Percentiles rank a stretch among this genome's conserved stretches.
Conservation (phyloP, 2,113 vertebrate species). For the Notechis scutatus region DNA sequence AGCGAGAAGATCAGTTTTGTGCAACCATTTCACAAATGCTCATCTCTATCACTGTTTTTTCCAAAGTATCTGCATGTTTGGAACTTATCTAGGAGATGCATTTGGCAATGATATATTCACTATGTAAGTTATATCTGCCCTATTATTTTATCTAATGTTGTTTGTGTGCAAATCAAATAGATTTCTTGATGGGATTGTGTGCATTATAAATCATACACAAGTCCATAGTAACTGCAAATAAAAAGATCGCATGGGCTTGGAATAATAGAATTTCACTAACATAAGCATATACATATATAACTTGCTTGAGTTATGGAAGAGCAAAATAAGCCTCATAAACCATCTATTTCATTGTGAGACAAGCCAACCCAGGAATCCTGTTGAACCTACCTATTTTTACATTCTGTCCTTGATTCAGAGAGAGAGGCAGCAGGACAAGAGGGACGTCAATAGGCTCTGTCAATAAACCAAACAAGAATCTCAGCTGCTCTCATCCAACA, state of each 20-base stretch:
- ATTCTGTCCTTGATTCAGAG: slow-evolving; percentile 5
- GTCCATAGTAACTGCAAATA: background rate
- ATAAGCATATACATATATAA: background rate
- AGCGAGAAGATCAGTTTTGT: background rate
- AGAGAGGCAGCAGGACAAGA: slow-evolving; percentile 21
- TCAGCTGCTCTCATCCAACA: background rate
- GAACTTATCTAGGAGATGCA: background rate
- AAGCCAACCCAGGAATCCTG: slow-evolving; percentile 16
- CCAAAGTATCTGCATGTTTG: background rate
- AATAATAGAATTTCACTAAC: background rate
- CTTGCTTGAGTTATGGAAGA: background rate
- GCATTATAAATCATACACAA: background rate
- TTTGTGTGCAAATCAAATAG: slow-evolving; percentile 12
- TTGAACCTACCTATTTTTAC: slow-evolving; percentile 28
- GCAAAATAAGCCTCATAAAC: background rate
- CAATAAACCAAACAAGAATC: slow-evolving; percentile 49
- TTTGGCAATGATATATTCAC: background rate
- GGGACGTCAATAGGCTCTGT: slow-evolving; percentile 20
- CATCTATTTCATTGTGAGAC: background rate
- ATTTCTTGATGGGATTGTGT: slow-evolving; percentile 17
- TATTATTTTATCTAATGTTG: background rate
- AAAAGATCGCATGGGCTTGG: accelerated
- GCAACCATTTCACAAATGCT: background rate
- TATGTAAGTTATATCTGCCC: background rate
- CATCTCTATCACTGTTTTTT: background rate